Conservation (phyloP, 1,140 invertebrate genomes). For the Brachionus plicatilis region DNA sequence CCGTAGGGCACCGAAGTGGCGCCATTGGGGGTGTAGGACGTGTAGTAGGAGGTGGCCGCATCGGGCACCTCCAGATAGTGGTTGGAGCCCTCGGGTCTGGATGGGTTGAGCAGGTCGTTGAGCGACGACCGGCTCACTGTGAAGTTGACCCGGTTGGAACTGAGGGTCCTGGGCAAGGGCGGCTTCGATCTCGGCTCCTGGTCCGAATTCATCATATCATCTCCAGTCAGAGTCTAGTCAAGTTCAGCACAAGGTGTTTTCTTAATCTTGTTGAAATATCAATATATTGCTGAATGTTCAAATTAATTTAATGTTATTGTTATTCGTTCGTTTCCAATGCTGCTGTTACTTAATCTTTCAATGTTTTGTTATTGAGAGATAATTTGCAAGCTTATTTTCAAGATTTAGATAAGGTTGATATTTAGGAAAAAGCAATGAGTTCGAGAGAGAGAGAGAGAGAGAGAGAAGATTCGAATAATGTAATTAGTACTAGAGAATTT, state of each 20-base stretch:
- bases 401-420: constrained; percentile 36
- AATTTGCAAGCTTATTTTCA: constrained; percentile 35
- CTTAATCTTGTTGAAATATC: constrained; percentile 22
- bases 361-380: constrained; percentile 12
- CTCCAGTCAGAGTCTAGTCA: constrained; percentile 25
- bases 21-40: neutral
- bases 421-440: neutral
- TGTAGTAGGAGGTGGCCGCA: constrained; percentile 12
- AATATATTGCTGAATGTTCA: constrained; percentile 18
- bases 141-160: neutral
- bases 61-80: neutral
- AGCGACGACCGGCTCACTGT: neutral
- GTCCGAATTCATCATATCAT: constrained; percentile 21
- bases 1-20: neutral
- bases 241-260: constrained; percentile 1
- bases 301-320: constrained; percentile 17
- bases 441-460: neutral
- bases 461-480: constrained; percentile 13
- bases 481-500: constrained; percentile 32
- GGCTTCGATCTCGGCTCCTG: neutral
- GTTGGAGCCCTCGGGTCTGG: neutral
- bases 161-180: neutral
- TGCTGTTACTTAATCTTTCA: constrained; percentile 36
- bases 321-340: neutral
- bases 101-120: neutral